Evolutionary conservation across 1,140 invertebrate genomes (phyloP), one percentile per base, ranked within the genome.

Genomic region (Melanaphis sacchari): DNA sequence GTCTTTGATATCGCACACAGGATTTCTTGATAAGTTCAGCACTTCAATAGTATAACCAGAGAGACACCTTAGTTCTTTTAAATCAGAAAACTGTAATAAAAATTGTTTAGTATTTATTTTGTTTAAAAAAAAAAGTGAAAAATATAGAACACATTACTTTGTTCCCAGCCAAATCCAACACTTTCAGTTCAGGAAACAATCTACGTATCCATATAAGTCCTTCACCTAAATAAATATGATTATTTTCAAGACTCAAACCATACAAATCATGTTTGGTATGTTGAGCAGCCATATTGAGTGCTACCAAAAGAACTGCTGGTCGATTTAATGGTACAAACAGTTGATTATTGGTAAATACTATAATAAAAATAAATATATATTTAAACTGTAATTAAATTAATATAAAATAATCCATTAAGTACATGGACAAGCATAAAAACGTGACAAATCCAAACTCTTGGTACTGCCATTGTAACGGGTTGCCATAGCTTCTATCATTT

Each of bases 201-300:
- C 91, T 84, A n/a, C 91, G 91, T 49, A 93, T 93, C 91, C 91
- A 93, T 54, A 93, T n/a, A 54, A 93, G 76, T 11, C 91, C 91
- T 93, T 93, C 91, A 1, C 91, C 91, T 24, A 93, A 40, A 41
- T 93, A 93, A 31, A 93, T 93, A 26, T 93, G 81, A 41, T 93
- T 93, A 26, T 93, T 93, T 93, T 49, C 76, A 40, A 93, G 91
- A 85, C 91, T 93, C 5, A 93, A 21, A 4, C 91, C 91, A 22
- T 93, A 93, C 36, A 93, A 84, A 24, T 93, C 91, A 93, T 93
- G 24, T 31, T 93, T 93, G 38, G 81, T 93, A 31, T 93, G 91
- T 85, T 93, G 81, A 52, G 91, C 81, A 40, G 85, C 46, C 22
- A 93, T 84, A 52, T 93, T 93, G 5, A 93, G 36, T 85, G 91